Evolutionary conservation across 2,888 invertebrate genomes (phyloP), one percentile per base, ranked within the genome.

Genomic region (Protodeltote pygarga): DNA sequence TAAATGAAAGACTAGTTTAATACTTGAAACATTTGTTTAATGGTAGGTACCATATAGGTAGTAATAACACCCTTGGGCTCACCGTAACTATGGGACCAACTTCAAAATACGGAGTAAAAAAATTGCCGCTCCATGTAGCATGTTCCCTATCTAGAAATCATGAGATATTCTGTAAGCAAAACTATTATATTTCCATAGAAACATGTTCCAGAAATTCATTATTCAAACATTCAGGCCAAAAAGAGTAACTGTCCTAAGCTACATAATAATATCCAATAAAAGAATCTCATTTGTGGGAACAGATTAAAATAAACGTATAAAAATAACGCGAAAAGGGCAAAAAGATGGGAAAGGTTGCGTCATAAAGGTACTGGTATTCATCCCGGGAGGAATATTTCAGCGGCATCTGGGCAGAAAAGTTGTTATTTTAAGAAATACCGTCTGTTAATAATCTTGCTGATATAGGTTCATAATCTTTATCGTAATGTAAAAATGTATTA

Each of bases 291-390:
- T 41, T 42, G 38, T 17, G 19, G 13, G 17, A 39, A 37, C 28
- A 32, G 35, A 61, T 65, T 61, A 65, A 65, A 65, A 65, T 65
- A 65, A 54, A 45, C 28, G 6, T 27, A 33, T 51, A 57, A 49
- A 65, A 57, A 65, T 61, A 65, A 39, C 45, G 25, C 40, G 40
- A 61, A 65, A 64, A 65, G 57, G 61, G 50, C 45, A 48, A 46
- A 48, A 33, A 50, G 16, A 49, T 54, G 32, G 23, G 8, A 61
- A 50, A 51, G 52, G 57, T 52, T 64, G 25, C 51, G 46, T 39
- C 52, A 33, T 60, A 52, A 55, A 49, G 59, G 46, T 46, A 40
- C 33, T 46, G 41, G 27, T 39, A 47, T 47, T 46, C 46, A 55
- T 62, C 52, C 48, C 52, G 19, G 13, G 45, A 45, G 52, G 34